Evolutionary conservation across 2,797 vertebrate species (phyloP), one percentile per base, ranked within the genome.

Genomic region (Mormyrus hasselquistii): DNA sequence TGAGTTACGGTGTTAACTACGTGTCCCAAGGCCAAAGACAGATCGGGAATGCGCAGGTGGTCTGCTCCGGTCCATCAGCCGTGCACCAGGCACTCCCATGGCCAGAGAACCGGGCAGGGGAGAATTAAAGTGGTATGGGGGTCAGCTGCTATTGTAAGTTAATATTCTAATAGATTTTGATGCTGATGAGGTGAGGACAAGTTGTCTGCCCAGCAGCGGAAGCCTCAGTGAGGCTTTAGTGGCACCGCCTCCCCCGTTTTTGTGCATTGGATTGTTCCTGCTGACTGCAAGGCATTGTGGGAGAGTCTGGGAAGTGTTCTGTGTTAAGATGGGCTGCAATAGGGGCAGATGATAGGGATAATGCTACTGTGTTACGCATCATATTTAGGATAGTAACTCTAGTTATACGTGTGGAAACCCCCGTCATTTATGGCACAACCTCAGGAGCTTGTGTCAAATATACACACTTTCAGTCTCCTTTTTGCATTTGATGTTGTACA

Each of bases 131-230:
- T 57, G 86, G 57, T 79, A 82, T 62, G 22, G 2, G 88, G 91
- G 90, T 49, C 29, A 41, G 34, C 29, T 19, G 6, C 59, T 69
- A 2, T n/a, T 92, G 90, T 90, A 92, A 89, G 87, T 92, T 90
- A 89, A 92, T 92, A 88, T 91, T 62, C 88, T 90, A 89, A 90
- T 90, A 88, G 22, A 8, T 89, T 69, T 90, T 55, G 82, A 87
- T 89, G 85, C 87, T 83, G 88, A 90, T 87, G 83, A 69, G 86
- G 82, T 88, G 59, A 87, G 22, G 53, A 41, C n/a, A 89, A 73
- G 76, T 90, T 88, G 84, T 73, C 76, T 88, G 47, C 87, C 88
- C 84, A 87, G 76, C 88, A 88, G 89, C 90, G 88, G 90, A 86
- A 89, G 22, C 83, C 52, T 89, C 82, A 38, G 82, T 88, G 50